A percentile compares a stretch with the other conserved stretches of the same genome.
phyloP scores from a whole-genome alignment of 2,888 invertebrate species.

The Lingula anatina region DNA sequence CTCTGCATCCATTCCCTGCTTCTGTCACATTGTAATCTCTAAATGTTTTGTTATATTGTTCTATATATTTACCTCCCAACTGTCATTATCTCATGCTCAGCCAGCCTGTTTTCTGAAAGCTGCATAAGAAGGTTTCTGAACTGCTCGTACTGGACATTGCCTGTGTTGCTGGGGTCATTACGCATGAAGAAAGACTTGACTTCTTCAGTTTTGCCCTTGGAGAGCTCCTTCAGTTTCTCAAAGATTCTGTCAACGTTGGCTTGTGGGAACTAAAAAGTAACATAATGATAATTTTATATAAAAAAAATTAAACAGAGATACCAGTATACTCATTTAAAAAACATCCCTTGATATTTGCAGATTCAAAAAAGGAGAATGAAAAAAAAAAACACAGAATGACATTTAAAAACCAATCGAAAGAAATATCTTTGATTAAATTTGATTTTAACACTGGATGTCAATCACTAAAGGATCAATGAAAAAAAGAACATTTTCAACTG shows the following conservation, averaged over 20 bases:
- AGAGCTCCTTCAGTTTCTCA: slow-evolving; percentile 19
- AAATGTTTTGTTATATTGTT: too few relatives aligned
- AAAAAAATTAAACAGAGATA: slow-evolving; percentile 1
- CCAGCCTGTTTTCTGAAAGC: slow-evolving; percentile 21
- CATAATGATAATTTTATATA: not conserved
- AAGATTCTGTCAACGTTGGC: slow-evolving; percentile 31
- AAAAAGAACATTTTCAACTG: too few relatives aligned
- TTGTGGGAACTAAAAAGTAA: slow-evolving; percentile 30
- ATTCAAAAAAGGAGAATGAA: too few relatives aligned
- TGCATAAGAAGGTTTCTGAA: slow-evolving; percentile 28
- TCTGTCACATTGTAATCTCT: too few relatives aligned
- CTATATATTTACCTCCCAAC: too few relatives aligned
- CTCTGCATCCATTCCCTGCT: too few relatives aligned
- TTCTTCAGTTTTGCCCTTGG: slow-evolving; percentile 29
- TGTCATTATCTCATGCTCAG: slow-evolving; percentile 45
- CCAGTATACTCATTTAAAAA: not conserved
- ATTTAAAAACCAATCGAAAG: too few relatives aligned
- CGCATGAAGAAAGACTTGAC: slow-evolving; percentile 33
- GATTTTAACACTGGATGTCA: too few relatives aligned
- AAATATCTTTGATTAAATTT: too few relatives aligned
- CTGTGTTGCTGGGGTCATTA: slow-evolving; percentile 29
- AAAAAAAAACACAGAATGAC: too few relatives aligned
- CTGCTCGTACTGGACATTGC: slow-evolving; percentile 26
- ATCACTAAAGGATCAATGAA: too few relatives aligned
- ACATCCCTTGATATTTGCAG: not conserved